Evolutionary conservation across 1,140 invertebrate species (phyloP), one percentile per base, ranked within the genome.

Genomic region (Luehdorfia chinensis): DNA sequence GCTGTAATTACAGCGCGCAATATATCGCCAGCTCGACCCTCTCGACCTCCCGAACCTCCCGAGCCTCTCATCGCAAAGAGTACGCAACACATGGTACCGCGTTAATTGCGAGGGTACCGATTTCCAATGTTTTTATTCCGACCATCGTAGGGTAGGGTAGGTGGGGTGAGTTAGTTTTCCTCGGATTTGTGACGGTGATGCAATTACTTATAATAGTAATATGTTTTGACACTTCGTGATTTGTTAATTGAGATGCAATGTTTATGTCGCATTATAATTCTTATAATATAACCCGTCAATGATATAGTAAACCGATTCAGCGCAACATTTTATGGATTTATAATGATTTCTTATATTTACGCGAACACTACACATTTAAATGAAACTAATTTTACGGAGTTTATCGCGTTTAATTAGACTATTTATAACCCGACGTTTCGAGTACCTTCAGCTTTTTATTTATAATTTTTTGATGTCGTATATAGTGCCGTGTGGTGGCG

Each of bases 1-100:
- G 61, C 47, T 49, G 63, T 73, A 74, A 77, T 77, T 80, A 74
- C 69, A 31, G 37, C 41, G 63, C 57, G 59, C 71, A 65, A 80
- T 75, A 77, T 70, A 72, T 75, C 62, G 71, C 63, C 52, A 47
- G 50, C 50, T 59, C 61, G 71, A 71, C 69, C 68, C 75, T 56
- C 49, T 60, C 54, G 62, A 52, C 61, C 65, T 59, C 61, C 50
- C 61, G 56, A 62, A 56, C 66, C 62, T 58, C 56, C 55, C 46
- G 50, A 39, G 16, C 50, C 66, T 64, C 66, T 73, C 74, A 68
- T 74, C 66, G 65, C 59, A n/a, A n/a, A n/a, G 55, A 41, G 37
- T 30, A 64, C 64, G 66, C 64, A 69, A 76, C 74, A 75, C 70
- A 79, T 79, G 75, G 55, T 61, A 49, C 60, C 54, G 57, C 59